Percentiles rank a stretch among this genome's conserved stretches.
These are phyloP conservation scores for Oryzias javanicus DNA, from an alignment of 2,113 vertebrate species.

Conservation along the genomic window DNA sequence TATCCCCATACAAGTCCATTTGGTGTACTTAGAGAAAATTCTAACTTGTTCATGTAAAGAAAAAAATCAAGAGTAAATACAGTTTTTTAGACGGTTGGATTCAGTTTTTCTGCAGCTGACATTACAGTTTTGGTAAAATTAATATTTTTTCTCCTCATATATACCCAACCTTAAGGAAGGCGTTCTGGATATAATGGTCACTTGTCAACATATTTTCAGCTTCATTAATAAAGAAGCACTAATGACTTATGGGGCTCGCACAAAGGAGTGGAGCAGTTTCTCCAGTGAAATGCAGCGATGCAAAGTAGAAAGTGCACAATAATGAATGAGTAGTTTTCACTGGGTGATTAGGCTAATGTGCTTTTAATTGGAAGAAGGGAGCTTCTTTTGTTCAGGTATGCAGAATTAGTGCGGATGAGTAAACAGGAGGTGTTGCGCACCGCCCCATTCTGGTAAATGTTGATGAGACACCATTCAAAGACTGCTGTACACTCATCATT, in stretches of 20 bases:
- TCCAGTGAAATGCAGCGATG: constrained; percentile 39
- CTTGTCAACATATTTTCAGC: constrained; percentile 53
- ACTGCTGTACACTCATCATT: constrained; percentile 15
- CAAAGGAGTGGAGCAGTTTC: constrained; percentile 29
- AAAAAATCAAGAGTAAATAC: too few species aligned
- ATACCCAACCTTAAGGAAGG: constrained; percentile 2
- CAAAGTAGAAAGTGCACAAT: constrained; percentile 56
- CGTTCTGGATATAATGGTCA: background rate
- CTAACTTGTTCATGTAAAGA: too few species aligned
- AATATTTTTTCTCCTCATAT: background rate
- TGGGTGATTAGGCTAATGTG: constrained; percentile 60
- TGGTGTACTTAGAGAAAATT: too few species aligned
- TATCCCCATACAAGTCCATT: too few species aligned
- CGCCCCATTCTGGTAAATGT: constrained; percentile 17
- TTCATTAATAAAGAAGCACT: constrained; percentile 32
- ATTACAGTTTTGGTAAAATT: constrained; percentile 6
- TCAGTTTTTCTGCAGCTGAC: background rate
- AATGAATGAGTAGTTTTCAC: constrained; percentile 50
- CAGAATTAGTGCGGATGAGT: constrained; percentile 26
- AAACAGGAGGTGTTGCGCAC: constrained; percentile 19
- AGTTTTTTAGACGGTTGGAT: too few species aligned
- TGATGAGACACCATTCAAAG: constrained; percentile 5
- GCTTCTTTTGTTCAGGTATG: constrained; percentile 44
- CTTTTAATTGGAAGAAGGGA: constrained; percentile 57
- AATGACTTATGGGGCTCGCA: constrained; percentile 38